Evolutionary conservation across 2,888 invertebrate genomes (phyloP), one percentile per base, ranked within the genome.

Genomic region (Diploptera punctata): DNA sequence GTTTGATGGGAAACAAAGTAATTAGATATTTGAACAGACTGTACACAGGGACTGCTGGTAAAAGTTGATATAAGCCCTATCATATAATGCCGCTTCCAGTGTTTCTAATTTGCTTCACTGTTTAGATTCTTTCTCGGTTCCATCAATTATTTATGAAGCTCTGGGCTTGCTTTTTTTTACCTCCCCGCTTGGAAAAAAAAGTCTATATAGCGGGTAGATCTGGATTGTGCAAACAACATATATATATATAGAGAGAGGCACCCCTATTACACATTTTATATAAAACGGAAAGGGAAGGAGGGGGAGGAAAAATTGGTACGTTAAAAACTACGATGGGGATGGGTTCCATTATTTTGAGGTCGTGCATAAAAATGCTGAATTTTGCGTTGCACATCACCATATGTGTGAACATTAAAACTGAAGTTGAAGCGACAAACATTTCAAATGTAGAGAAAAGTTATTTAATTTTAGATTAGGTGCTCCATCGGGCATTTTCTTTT

Each of bases 81-180:
- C 71, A 72, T 68, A 67, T 72, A 68, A 72, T 68, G 54, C 72
- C 38, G 52, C 19, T 13, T 57, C n/a, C 67, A 47, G 67, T 62
- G 65, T 60, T 73, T 72, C 74, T 74, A 74, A 74, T 74, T 74
- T 72, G 72, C 74, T 69, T 38, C 72, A 70, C 68, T 74, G 74
- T 74, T 74, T 74, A 72, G 69, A 68, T 69, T 71, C 74, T 74
- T 74, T 67, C 71, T 33, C 43, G 31, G 60, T 33, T 16, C 44
- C 72, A 49, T 72, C 60, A 61, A 68, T 68, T 68, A 72, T 72
- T 61, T 57, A 68, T 62, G 62, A 65, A 65, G 47, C 65, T 44
- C 33, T 44, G 21, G 44, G 52, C n/a, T n/a, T n/a, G n/a, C 57
- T 49, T 67, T 49, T 67, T 60, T 60, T n/a, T n/a, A 31, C 16